Conservation (phyloP, 1,140 invertebrate genomes). For the Subanguina moxae region DNA sequence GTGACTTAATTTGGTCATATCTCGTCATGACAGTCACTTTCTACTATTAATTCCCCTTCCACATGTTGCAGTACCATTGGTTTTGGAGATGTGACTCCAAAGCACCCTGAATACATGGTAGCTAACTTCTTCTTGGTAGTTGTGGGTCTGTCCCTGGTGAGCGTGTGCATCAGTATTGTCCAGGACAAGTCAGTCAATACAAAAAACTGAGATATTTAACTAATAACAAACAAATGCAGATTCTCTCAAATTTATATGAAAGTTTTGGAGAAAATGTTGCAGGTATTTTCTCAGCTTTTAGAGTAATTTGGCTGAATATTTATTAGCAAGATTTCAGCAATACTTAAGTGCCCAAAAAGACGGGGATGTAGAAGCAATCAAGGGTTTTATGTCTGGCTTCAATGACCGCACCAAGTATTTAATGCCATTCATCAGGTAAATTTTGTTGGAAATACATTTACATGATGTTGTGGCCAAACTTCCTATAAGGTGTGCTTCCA, state of each 20-base stretch:
- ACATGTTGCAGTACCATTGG: constrained; percentile 29
- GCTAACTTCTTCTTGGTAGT: constrained; percentile 84
- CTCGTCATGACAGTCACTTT: too few relatives aligned
- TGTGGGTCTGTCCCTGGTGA: constrained; percentile 85
- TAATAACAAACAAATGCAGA: not conserved
- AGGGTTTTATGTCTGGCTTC: constrained; percentile 53
- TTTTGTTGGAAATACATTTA: constrained; percentile 2
- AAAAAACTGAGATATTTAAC: too few relatives aligned
- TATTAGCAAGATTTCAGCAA: constrained; percentile 43
- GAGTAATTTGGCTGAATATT: not conserved
- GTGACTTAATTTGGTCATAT: too few relatives aligned
- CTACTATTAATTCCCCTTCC: too few relatives aligned
- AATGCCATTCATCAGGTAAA: constrained; percentile 51
- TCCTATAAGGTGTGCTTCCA: too few relatives aligned
- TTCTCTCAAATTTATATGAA: constrained; percentile 46
- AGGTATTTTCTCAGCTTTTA: constrained; percentile 24
- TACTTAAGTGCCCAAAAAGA: constrained; percentile 48
- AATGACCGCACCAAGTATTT: constrained; percentile 51
- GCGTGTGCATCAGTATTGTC: constrained; percentile 79
- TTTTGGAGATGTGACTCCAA: constrained; percentile 39
- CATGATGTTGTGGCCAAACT: not conserved
- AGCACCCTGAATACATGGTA: constrained; percentile 83
- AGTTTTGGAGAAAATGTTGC: constrained; percentile 50
- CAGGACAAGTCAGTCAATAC: constrained; percentile 43
- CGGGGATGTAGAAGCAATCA: constrained; percentile 49